These are phyloP conservation scores for Plutella xylostella DNA, from an alignment of 2,888 invertebrate species.

Conservation along the genomic window DNA sequence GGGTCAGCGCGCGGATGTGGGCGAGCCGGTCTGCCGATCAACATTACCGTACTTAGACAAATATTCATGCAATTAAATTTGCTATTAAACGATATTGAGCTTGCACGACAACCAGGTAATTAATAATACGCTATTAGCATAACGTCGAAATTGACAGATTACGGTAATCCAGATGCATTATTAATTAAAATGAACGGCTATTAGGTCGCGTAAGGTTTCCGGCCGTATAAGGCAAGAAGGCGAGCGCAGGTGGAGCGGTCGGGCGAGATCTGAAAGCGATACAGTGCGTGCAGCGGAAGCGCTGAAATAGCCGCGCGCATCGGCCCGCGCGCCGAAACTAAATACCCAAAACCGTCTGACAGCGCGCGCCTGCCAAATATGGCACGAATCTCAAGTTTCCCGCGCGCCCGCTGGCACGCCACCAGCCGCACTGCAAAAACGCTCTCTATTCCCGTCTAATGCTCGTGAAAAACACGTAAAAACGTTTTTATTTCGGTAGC, in stretches of 20 bases:
- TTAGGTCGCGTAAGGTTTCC: neutral
- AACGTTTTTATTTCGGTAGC: slow-evolving; percentile 66
- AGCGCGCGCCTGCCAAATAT: slow-evolving; percentile 56
- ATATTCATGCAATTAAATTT: slow-evolving; percentile 2
- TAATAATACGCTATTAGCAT: too few species aligned
- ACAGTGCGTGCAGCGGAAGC: slow-evolving; percentile 23
- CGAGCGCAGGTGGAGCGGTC: slow-evolving; percentile 28
- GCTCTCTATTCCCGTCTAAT: slow-evolving; percentile 56
- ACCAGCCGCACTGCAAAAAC: slow-evolving; percentile 47
- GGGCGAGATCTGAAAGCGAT: slow-evolving; percentile 23
- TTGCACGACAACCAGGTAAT: too few species aligned
- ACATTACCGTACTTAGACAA: slow-evolving; percentile 8
- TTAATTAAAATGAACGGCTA: neutral
- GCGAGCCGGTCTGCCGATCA: slow-evolving; percentile 24
- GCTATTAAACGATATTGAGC: too few species aligned
- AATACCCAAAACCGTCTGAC: slow-evolving; percentile 54
- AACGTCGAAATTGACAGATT: neutral
- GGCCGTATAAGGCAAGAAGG: slow-evolving; percentile 32
- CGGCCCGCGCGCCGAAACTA: slow-evolving; percentile 36
- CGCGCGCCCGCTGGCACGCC: slow-evolving; percentile 39
- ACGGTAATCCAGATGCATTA: neutral
- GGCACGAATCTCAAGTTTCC: slow-evolving; percentile 66
- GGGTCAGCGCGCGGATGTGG: slow-evolving; percentile 25
- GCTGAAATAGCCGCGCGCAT: slow-evolving; percentile 36
- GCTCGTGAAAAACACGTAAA: slow-evolving; percentile 56